These are phyloP conservation scores for Holacanthus passer DNA, from an alignment of 2,113 vertebrate genomes.

Conservation along the genomic window DNA sequence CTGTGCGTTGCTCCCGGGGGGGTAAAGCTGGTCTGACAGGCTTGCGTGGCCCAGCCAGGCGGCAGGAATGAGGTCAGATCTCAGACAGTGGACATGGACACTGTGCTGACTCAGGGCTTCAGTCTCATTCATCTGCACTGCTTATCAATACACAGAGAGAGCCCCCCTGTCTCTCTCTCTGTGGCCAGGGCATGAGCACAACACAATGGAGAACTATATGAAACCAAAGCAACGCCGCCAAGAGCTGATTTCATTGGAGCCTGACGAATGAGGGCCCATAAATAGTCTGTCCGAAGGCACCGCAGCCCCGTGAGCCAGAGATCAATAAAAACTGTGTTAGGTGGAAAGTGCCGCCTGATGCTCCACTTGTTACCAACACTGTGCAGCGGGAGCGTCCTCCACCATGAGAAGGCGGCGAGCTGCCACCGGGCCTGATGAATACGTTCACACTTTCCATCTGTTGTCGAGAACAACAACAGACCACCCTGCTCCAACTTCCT, in stretches of 20 bases:
- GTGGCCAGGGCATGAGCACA: neutral
- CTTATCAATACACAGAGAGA: slow-evolving; percentile 71
- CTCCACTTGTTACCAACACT: slow-evolving; percentile 23
- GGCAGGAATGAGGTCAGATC: slow-evolving; percentile 78
- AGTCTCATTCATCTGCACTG: slow-evolving; percentile 66
- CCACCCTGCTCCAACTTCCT: slow-evolving; percentile 78
- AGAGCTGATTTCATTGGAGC: slow-evolving; percentile 48
- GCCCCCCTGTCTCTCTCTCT: slow-evolving; percentile 16
- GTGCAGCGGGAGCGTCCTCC: slow-evolving; percentile 2
- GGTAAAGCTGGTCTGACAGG: slow-evolving; percentile 58
- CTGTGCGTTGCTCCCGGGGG: slow-evolving; percentile 9
- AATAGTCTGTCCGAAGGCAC: slow-evolving; percentile 39
- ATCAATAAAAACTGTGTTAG: slow-evolving; percentile 62
- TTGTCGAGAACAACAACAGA: slow-evolving; percentile 73
- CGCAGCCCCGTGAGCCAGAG: neutral
- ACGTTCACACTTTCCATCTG: slow-evolving; percentile 80
- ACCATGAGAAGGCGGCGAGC: slow-evolving; percentile 42
- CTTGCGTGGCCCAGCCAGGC: slow-evolving; percentile 51
- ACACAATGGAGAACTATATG: slow-evolving; percentile 47
- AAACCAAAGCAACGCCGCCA: slow-evolving; percentile 47
- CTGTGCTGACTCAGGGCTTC: slow-evolving; percentile 80
- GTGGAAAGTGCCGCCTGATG: slow-evolving; percentile 28
- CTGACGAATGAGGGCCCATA: slow-evolving; percentile 50
- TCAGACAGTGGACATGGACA: slow-evolving; percentile 66
- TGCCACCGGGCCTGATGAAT: slow-evolving; percentile 62